phyloP scores from a whole-genome alignment of 92 coral and sea anemone genomes.

The Porites evermanni region DNA sequence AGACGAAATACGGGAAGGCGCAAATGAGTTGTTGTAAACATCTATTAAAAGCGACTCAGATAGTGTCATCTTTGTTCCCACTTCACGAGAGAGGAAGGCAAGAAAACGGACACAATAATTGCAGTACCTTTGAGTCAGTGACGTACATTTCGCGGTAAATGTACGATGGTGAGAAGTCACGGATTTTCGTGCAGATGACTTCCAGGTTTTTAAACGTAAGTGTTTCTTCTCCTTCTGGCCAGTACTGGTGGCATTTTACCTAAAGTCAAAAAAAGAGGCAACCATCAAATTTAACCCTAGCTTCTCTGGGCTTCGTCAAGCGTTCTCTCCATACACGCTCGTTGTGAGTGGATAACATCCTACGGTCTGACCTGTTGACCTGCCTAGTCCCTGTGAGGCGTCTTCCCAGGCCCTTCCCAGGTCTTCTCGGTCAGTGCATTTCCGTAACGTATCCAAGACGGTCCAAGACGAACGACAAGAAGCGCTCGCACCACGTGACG shows the following conservation, averaged over 20 bases:
- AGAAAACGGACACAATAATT: background rate
- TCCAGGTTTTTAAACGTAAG: slow-evolving; percentile 87
- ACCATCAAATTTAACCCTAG: background rate
- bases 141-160: slow-evolving; percentile 94
- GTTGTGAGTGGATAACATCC: background rate
- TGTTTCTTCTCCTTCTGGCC: slow-evolving; percentile 96
- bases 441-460: too few species aligned
- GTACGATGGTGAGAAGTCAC: slow-evolving; percentile 96
- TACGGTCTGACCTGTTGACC: background rate
- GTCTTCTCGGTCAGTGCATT: too few species aligned
- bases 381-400: too few species aligned
- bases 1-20: background rate
- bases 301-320: too few species aligned
- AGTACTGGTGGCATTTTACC: slow-evolving; percentile 98
- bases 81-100: too few species aligned
- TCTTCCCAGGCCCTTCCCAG: too few species aligned
- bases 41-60: too few species aligned
- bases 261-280: slow-evolving; percentile 2
- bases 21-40: too few species aligned
- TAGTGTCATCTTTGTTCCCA: too few species aligned
- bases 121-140: slow-evolving; percentile 83
- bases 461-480: too few species aligned
- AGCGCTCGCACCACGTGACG: too few species aligned
- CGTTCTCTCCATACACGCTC: too few species aligned
- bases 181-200: slow-evolving; percentile 76